Conservation (phyloP, 1,140 invertebrate species). For the Bombyx mandarina region DNA sequence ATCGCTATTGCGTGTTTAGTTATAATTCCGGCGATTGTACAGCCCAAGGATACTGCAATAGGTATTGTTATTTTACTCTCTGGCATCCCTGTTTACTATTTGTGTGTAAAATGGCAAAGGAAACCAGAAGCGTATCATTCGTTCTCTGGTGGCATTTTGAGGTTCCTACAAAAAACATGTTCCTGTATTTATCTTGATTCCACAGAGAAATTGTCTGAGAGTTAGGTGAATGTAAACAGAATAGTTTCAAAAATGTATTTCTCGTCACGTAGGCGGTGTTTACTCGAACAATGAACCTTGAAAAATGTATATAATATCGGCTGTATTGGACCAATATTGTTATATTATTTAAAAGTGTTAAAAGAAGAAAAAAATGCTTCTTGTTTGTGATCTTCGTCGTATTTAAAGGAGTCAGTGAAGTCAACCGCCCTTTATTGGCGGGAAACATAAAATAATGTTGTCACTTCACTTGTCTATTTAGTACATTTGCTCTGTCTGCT, state of each 20-base stretch:
- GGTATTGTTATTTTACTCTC: constrained; percentile 87
- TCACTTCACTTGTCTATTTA: no score
- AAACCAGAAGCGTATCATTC: constrained; percentile 73
- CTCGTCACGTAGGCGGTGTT: no score
- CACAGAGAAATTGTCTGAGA: constrained; percentile 48
- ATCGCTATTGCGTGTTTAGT: constrained; percentile 88
- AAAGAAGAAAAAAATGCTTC: no score
- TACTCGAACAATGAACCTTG: no score
- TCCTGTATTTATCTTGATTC: constrained; percentile 62
- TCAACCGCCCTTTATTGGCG: no score
- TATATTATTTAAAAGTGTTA: no score
- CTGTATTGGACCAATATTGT: no score
- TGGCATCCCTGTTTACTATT: constrained; percentile 91
- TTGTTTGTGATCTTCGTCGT: no score
- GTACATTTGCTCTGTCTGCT: no score
- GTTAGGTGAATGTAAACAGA: background rate
- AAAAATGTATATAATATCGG: no score
- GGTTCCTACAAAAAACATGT: constrained; percentile 67
- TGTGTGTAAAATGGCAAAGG: constrained; percentile 89
- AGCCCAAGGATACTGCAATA: constrained; percentile 86
- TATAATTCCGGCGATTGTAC: constrained; percentile 82
- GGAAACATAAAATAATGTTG: no score
- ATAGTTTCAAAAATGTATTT: background rate
- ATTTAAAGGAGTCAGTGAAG: no score
- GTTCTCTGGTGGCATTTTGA: constrained; percentile 48